A percentile compares a stretch with the other conserved stretches of the same genome.
These are phyloP conservation scores for Oegoconia quadripuncta DNA, from an alignment of 2,888 invertebrate species.

Conservation along the genomic window DNA sequence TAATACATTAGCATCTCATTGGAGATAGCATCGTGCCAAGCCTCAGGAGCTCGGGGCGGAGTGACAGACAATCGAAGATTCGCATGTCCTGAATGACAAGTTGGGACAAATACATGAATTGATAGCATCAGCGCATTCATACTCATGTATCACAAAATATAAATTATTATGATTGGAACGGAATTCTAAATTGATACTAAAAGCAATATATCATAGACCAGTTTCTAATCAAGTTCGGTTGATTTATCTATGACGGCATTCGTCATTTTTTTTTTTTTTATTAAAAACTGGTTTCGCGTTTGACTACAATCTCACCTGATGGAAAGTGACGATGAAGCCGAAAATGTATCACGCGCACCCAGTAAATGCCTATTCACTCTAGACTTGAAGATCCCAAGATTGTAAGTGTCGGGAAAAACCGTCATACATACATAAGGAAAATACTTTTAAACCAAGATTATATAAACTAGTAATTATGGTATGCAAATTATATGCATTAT, in stretches of 20 bases:
- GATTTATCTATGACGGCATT: conserved; percentile 5
- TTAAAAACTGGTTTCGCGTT: too few relatives aligned
- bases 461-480: conserved; percentile 7
- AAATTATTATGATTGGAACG: conserved; percentile 24
- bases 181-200: conserved; percentile 20
- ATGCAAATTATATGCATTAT: background rate
- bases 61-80: conserved; percentile 38
- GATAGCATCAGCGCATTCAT: conserved; percentile 6
- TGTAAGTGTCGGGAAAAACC: too few relatives aligned
- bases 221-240: conserved; percentile 26
- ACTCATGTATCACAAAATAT: conserved; percentile 15
- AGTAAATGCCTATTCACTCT: too few relatives aligned
- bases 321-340: too few relatives aligned
- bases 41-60: conserved; percentile 36
- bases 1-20: conserved; percentile 73
- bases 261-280: too few relatives aligned
- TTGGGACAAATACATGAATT: conserved; percentile 28
- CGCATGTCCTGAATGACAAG: conserved; percentile 34
- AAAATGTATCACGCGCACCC: too few relatives aligned
- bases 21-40: conserved; percentile 56
- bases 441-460: conserved; percentile 6
- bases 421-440: conserved; percentile 14
- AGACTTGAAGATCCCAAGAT: too few relatives aligned
- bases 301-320: too few relatives aligned
- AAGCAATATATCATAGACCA: conserved; percentile 33